Conservation (phyloP, 1,140 invertebrate species). For the Sarcophaga peregrina region DNA sequence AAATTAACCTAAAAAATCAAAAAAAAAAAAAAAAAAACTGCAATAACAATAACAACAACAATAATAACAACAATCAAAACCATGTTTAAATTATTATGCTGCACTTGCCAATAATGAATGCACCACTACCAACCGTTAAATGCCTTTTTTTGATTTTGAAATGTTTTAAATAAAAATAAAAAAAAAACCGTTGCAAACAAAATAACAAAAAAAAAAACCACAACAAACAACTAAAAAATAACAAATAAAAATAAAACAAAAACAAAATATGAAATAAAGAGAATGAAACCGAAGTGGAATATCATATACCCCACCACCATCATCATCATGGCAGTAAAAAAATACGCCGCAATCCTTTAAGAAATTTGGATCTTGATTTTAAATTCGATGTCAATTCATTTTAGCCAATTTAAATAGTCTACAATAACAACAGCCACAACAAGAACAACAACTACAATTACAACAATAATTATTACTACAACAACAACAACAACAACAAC, state of each 20-base stretch:
- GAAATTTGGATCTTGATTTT: slow-evolving; percentile 66
- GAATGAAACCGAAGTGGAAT: slow-evolving; percentile 61
- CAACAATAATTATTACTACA: not conserved
- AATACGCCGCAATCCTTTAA: slow-evolving; percentile 63
- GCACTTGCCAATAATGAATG: slow-evolving; percentile 12
- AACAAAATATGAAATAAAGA: slow-evolving; percentile 32
- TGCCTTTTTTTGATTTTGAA: not conserved
- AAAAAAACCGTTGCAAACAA: not conserved
- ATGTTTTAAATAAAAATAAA: no score
- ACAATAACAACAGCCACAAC: slow-evolving; percentile 22
- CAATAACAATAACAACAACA: not conserved
- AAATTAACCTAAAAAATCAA: slow-evolving; percentile 8
- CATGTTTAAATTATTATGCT: slow-evolving; percentile 1
- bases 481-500: slow-evolving; percentile 20
- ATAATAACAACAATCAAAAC: not conserved
- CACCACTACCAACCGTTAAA: not conserved
- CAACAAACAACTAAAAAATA: not conserved
- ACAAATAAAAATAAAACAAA: no score
- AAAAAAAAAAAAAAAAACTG: no score
- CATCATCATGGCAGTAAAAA: slow-evolving; percentile 66
- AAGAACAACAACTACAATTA: not conserved
- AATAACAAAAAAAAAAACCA: not conserved
- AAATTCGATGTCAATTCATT: slow-evolving; percentile 67
- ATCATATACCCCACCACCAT: slow-evolving; percentile 63
- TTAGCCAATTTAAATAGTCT: slow-evolving; percentile 52